Evolutionary conservation across 2,797 vertebrate species (phyloP).

Genomic region (Sebastolobus alascanus): DNA sequence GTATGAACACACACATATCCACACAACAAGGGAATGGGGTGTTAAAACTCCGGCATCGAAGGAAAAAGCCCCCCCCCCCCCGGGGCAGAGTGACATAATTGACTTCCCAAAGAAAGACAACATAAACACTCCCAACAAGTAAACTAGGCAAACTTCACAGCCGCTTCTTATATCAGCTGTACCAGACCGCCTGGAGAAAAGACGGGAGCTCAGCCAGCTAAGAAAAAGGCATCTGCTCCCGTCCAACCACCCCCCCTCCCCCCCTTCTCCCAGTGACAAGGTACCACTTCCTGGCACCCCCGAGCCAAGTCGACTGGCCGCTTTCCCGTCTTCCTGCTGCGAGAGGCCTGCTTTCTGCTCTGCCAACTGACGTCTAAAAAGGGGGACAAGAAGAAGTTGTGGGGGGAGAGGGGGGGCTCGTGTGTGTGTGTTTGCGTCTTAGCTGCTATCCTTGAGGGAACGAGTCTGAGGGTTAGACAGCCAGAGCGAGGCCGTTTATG

Average conservation of each 20-base stretch:
- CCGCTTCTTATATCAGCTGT: conserved; percentile 46
- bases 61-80: conserved; percentile 3
- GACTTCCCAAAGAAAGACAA: conserved; percentile 47
- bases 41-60: conserved; percentile 42
- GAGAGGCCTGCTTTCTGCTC: conserved; percentile 56
- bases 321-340: conserved; percentile 57
- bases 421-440: neutral
- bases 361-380: conserved; percentile 60
- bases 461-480: conserved; percentile 15
- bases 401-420: neutral
- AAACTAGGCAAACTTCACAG: conserved; percentile 53
- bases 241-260: conserved; percentile 45
- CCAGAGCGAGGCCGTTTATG: conserved; percentile 16
- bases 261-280: conserved; percentile 58
- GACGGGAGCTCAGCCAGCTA: conserved; percentile 49
- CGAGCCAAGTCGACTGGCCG: conserved; percentile 64
- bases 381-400: conserved; percentile 41
- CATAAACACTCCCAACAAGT: conserved; percentile 41
- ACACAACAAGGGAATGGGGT: conserved; percentile 17
- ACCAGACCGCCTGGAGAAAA: conserved; percentile 54
- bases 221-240: conserved; percentile 74
- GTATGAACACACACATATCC: conserved; percentile 22
- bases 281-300: conserved; percentile 60
- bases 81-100: conserved; percentile 40
- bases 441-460: neutral